These are phyloP conservation scores for Leptopterna dolabrata DNA, from an alignment of 2,888 invertebrate species.

Conservation along the genomic window DNA sequence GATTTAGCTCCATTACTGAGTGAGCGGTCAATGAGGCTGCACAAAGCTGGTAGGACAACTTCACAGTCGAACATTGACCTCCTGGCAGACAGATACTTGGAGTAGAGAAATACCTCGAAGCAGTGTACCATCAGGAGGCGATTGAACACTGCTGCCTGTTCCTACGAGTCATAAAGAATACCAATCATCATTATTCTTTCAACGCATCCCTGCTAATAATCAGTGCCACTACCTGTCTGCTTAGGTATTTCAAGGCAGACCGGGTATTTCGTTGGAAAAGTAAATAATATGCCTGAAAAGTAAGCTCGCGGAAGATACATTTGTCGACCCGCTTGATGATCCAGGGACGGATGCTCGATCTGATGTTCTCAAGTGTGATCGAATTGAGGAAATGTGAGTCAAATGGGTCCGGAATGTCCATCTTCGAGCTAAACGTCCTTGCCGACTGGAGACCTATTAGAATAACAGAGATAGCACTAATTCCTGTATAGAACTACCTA, in stretches of 20 bases:
- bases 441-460: background rate
- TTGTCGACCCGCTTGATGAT: conserved; percentile 48
- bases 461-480: background rate
- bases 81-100: conserved; percentile 21
- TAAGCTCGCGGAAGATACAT: conserved; percentile 3
- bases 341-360: conserved; percentile 41
- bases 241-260: too few species aligned
- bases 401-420: background rate
- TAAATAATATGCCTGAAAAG: background rate
- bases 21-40: conserved; percentile 39
- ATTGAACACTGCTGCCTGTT: conserved; percentile 38
- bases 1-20: conserved; percentile 12
- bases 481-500: too few species aligned
- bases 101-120: conserved; percentile 45
- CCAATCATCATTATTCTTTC: background rate
- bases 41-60: conserved; percentile 42
- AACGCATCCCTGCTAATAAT: too few species aligned
- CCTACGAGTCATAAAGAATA: background rate
- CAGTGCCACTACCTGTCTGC: too few species aligned
- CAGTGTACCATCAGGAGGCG: conserved; percentile 50
- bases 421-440: background rate
- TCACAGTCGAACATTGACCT: conserved; percentile 36
- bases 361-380: conserved; percentile 46
- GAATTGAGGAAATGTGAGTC: conserved; percentile 43
- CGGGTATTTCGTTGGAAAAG: too few species aligned